phyloP scores from a whole-genome alignment of 2,797 vertebrate genomes.

The Okamejei kenojei region DNA sequence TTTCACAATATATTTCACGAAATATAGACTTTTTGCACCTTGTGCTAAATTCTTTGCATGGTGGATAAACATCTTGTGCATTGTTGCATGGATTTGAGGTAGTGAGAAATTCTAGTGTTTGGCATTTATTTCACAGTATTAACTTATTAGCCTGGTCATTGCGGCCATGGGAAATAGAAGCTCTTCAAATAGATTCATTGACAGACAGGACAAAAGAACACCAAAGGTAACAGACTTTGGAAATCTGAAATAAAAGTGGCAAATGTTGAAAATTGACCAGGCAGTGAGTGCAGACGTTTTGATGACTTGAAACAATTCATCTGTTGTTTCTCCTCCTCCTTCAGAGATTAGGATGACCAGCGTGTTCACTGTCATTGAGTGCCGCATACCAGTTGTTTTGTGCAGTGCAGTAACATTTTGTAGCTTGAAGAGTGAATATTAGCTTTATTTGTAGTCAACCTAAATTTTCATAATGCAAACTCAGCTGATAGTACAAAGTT shows the following conservation, averaged over 20 bases:
- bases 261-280: neutral
- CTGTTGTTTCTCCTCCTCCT: neutral
- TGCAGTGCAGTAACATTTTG: neutral
- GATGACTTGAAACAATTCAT: neutral
- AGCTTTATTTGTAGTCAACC: too few relatives aligned
- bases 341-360: neutral
- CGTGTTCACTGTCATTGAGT: neutral
- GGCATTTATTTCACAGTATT: neutral
- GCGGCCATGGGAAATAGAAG: neutral
- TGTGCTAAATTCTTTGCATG: too few relatives aligned
- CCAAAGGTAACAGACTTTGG: neutral
- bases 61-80: neutral
- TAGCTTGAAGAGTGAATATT: neutral
- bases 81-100: neutral
- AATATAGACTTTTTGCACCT: too few relatives aligned
- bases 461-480: too few relatives aligned
- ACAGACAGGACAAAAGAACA: neutral
- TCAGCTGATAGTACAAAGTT: too few relatives aligned
- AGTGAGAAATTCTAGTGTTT: neutral
- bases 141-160: neutral
- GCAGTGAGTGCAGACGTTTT: neutral
- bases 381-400: neutral
- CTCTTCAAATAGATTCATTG: neutral
- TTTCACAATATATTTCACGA: too few relatives aligned
- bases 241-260: neutral